phyloP scores from a whole-genome alignment of 35 echinoderm and acorn worm genomes.

The Strongylocentrotus purpuratus region DNA sequence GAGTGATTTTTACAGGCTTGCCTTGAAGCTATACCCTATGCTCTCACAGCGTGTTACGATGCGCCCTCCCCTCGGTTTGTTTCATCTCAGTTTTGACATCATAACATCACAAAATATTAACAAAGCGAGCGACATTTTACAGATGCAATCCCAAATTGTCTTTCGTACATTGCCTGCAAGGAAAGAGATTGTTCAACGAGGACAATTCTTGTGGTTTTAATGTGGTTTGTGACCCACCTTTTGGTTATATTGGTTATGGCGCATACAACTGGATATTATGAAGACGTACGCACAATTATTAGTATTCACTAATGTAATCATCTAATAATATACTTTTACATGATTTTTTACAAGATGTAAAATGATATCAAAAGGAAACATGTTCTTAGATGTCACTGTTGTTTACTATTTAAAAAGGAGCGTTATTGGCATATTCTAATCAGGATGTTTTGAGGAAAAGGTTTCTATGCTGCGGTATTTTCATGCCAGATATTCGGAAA shows the following conservation, averaged over 20 bases:
- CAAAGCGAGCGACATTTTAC: not conserved
- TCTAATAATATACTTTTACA: not conserved
- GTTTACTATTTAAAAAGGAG: not conserved
- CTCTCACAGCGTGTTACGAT: not conserved
- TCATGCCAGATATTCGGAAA: not conserved
- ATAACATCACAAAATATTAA: slow-evolving; percentile 31
- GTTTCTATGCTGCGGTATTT: not conserved
- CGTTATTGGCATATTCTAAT: not conserved
- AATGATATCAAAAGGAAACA: not conserved
- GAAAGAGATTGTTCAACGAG: not conserved
- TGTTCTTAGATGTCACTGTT: not conserved
- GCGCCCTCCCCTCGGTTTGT: not conserved
- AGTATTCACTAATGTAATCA: not conserved
- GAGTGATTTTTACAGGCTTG: slow-evolving; percentile 34
- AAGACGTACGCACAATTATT: not conserved
- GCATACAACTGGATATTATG: not conserved
- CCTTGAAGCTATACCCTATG: not conserved
- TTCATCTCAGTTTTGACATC: slow-evolving; percentile 41
- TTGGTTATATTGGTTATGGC: not conserved
- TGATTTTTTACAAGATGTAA: not conserved
- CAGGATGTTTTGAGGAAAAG: not conserved
- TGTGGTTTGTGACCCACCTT: not conserved
- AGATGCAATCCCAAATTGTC: not conserved
- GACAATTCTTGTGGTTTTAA: not conserved
- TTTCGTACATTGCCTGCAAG: not conserved